Evolutionary conservation across 2,888 invertebrate genomes (phyloP).

Genomic region (Temnothorax ravouxi): DNA sequence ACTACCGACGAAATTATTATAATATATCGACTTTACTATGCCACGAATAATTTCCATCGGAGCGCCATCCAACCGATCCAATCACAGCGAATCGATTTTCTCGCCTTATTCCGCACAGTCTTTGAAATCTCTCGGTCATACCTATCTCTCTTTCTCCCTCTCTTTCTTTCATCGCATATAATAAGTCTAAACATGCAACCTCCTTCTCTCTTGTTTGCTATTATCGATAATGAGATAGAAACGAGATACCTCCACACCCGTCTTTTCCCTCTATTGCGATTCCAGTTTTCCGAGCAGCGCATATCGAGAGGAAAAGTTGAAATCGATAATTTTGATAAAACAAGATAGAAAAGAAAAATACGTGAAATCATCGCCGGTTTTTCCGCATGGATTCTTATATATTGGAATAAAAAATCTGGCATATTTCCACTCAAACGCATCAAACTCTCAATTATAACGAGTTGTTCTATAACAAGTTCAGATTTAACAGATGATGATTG

Average conservation of each 20-base stretch:
- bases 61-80: constrained; percentile 43
- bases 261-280: neutral
- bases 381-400: neutral
- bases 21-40: constrained; percentile 47
- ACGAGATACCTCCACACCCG: constrained; percentile 55
- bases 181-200: constrained; percentile 35
- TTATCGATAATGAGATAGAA: constrained; percentile 69
- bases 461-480: neutral
- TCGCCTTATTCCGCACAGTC: constrained; percentile 45
- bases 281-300: constrained; percentile 6
- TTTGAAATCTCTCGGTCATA: constrained; percentile 1
- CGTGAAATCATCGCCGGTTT: constrained; percentile 3
- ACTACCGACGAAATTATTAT: constrained; percentile 61
- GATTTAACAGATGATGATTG: neutral
- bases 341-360: constrained; percentile 52
- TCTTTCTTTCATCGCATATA: constrained; percentile 1
- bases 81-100: constrained; percentile 49
- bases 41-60: constrained; percentile 49
- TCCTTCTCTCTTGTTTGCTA: constrained; percentile 38
- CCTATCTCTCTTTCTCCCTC: neutral
- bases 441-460: neutral
- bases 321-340: constrained; percentile 53
- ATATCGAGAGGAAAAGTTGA: constrained; percentile 33
- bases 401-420: neutral
- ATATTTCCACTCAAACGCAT: neutral